Evolutionary conservation across 2,888 invertebrate genomes (phyloP), one percentile per base, ranked within the genome.

Genomic region (Eurytoma californica): DNA sequence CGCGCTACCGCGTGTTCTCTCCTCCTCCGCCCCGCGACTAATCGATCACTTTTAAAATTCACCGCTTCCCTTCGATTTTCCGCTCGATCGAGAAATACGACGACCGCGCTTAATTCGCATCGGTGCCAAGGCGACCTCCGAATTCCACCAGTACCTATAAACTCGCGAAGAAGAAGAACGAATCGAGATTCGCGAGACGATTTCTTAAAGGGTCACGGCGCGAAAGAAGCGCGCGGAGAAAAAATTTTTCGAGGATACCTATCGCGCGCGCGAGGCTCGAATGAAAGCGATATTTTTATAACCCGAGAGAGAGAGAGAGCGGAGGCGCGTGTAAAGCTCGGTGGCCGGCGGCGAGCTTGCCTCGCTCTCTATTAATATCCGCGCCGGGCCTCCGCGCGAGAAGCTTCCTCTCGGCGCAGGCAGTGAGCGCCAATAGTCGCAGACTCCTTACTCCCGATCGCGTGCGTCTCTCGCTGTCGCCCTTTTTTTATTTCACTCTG

Each of bases 351-450:
- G 55, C 70, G 65, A 76, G 72, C 72, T 65, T 61, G 87, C 87
- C 87, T 88, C 86, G 85, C 86, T 80, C 88, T 88, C 90, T 89
- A 90, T 89, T 88, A 89, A 89, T 89, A 89, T 88, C 90, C 86
- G 83, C 83, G 85, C 49, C 63, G 39, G 68, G 24, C 73, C 20
- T 16, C 72, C 49, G 4, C 47, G 18, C 57, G 30, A 2, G n/a
- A n/a, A 53, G 70, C 72, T 53, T 67, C 77, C 76, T 65, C 69
- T 69, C 74, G 53, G 80, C 75, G 39, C 39, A 39, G 39, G 9
- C 30, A 30, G 30, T 3, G 30, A 30, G 30, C 77, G 49, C 70
- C 58, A 65, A 58, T 72, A 67, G 57, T 80, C 12, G 24, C 24
- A 28, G 20, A 49, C 55, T 51, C 13, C 2, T 39, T 20, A 14